Conservation (phyloP, 2,797 vertebrate genomes). For the Champsocephalus esox region DNA sequence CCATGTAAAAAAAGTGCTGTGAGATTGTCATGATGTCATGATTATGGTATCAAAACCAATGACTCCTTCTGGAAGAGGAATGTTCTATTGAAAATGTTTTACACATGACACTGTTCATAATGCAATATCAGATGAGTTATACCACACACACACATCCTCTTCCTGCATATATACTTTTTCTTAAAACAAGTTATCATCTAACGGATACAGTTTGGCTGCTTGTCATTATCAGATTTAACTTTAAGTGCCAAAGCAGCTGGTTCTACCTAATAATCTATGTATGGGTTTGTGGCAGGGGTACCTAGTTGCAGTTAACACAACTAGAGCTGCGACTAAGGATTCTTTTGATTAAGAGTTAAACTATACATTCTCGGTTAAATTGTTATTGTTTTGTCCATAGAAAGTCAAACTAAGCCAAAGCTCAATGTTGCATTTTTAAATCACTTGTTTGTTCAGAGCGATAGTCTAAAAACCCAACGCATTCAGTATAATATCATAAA, state of each 20-base stretch:
- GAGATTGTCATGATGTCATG: background rate
- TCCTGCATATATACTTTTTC: background rate
- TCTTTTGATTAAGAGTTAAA: background rate
- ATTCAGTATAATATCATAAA: background rate
- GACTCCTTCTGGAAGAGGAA: background rate
- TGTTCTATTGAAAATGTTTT: background rate
- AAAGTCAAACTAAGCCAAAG: background rate
- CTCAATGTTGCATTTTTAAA: background rate
- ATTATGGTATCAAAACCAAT: background rate
- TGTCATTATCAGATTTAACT: slow-evolving; percentile 6
- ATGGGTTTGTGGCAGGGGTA: background rate
- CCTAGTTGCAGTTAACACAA: background rate
- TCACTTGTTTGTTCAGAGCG: background rate
- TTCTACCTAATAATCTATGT: background rate
- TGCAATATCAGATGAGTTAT: background rate
- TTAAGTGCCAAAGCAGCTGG: background rate
- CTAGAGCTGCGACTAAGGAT: background rate
- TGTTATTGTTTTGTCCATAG: background rate
- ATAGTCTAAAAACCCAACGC: background rate
- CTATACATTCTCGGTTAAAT: background rate
- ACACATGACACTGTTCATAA: background rate
- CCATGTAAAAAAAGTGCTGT: background rate
- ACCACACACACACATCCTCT: background rate
- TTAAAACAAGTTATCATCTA: background rate
- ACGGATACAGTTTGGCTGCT: background rate